These are phyloP conservation scores for Rhabdomys pumilio DNA, from an alignment of 2,797 vertebrate species.

Conservation along the genomic window DNA sequence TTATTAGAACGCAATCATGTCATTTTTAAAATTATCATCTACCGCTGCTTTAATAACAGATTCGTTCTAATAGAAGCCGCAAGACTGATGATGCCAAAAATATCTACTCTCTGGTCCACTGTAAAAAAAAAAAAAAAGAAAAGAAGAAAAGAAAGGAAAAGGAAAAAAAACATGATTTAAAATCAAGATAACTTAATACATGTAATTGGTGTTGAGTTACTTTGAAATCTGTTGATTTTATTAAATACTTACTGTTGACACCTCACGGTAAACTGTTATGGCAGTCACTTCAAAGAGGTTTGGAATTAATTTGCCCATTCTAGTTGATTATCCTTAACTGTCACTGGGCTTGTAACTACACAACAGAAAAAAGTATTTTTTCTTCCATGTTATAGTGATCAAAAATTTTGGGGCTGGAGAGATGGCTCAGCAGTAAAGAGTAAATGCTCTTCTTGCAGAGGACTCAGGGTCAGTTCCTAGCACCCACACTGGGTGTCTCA, in stretches of 20 bases:
- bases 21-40: constrained; percentile 4
- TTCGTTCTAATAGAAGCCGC: background rate
- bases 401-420: background rate
- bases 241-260: constrained; percentile 86
- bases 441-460: background rate
- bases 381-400: background rate
- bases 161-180: background rate
- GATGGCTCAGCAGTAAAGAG: background rate
- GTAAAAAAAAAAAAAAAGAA: background rate
- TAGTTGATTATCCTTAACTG: constrained; percentile 84
- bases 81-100: background rate
- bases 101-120: background rate
- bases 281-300: constrained; percentile 87
- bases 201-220: constrained; percentile 82
- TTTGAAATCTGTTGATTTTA: constrained; percentile 86
- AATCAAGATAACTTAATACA: constrained; percentile 30
- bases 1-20: constrained; percentile 9
- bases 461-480: background rate
- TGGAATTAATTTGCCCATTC: constrained; percentile 83
- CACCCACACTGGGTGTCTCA: background rate
- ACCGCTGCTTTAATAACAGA: background rate
- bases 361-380: constrained; percentile 21
- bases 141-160: background rate
- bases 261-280: constrained; percentile 86
- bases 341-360: constrained; percentile 80